Evolutionary conservation across 2,113 vertebrate genomes (phyloP).

Genomic region (Tetrao urogallus): DNA sequence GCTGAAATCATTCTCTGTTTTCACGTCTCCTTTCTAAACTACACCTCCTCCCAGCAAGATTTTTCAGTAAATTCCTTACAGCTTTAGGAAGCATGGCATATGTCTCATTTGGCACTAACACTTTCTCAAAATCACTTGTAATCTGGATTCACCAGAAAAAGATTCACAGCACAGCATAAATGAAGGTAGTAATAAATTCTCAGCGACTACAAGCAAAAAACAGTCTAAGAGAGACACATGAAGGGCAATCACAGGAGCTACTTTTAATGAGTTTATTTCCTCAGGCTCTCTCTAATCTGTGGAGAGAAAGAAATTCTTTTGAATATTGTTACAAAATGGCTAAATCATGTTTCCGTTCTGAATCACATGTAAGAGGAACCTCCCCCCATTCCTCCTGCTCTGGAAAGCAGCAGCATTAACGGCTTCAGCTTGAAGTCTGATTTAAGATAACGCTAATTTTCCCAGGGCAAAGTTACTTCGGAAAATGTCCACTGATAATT

Average conservation of each 20-base stretch:
- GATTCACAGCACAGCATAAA: neutral
- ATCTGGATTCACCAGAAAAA: neutral
- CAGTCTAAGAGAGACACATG: constrained; percentile 3
- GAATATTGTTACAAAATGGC: neutral
- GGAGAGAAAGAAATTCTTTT: neutral
- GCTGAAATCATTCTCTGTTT: neutral
- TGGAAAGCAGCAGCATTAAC: neutral
- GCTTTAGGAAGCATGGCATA: neutral
- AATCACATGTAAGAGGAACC: neutral
- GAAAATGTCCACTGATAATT: neutral
- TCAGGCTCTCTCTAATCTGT: neutral
- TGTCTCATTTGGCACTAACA: neutral
- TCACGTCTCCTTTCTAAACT: neutral
- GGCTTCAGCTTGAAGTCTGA: neutral
- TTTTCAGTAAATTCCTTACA: neutral
- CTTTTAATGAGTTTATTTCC: neutral
- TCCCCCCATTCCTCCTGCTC: neutral
- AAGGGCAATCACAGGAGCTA: neutral
- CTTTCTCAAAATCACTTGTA: neutral
- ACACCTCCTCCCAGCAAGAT: neutral
- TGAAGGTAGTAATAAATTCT: neutral
- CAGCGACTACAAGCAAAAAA: neutral
- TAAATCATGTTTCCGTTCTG: neutral
- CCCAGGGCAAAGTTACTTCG: neutral
- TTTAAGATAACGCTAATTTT: neutral